These are phyloP conservation scores for Napeogenes sylphis DNA, from an alignment of 2,888 invertebrate species.

Conservation along the genomic window DNA sequence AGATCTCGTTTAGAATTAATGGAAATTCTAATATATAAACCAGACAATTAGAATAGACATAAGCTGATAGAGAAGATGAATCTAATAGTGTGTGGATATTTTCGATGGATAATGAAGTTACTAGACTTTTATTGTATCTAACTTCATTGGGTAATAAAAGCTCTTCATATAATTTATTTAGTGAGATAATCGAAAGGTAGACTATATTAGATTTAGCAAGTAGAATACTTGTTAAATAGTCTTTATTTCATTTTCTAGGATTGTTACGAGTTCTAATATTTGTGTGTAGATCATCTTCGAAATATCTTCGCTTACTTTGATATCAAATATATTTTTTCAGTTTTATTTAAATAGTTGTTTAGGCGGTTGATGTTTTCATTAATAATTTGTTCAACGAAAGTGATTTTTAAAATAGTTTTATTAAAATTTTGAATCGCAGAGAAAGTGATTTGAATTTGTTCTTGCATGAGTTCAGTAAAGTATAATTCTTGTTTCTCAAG, in stretches of 20 bases:
- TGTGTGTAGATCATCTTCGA: slow-evolving; percentile 32
- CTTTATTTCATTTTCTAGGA: slow-evolving; percentile 35
- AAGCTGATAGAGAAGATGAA: no score
- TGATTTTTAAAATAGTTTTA: no score
- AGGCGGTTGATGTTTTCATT: slow-evolving; percentile 29
- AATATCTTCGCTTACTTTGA: slow-evolving; percentile 34
- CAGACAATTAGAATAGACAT: no score
- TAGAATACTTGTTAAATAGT: slow-evolving; percentile 29
- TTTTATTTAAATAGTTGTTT: slow-evolving; percentile 29
- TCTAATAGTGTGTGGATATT: no score
- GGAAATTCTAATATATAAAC: slow-evolving; percentile 11
- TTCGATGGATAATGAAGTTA: slow-evolving; percentile 32
- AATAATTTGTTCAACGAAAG: no score
- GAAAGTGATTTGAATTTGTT: slow-evolving; percentile 8
- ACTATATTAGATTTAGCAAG: background rate
- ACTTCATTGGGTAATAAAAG: slow-evolving; percentile 4
- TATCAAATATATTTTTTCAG: slow-evolving; percentile 28
- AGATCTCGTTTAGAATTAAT: slow-evolving; percentile 31
- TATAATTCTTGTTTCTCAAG: slow-evolving; percentile 17
- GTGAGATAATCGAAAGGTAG: no score
- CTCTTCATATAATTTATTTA: no score
- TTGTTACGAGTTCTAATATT: slow-evolving; percentile 23
- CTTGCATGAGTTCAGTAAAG: slow-evolving; percentile 7
- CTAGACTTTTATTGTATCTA: slow-evolving; percentile 25
- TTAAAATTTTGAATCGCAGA: no score